Conservation (phyloP, 2,113 vertebrate genomes). For the Oryzias javanicus region DNA sequence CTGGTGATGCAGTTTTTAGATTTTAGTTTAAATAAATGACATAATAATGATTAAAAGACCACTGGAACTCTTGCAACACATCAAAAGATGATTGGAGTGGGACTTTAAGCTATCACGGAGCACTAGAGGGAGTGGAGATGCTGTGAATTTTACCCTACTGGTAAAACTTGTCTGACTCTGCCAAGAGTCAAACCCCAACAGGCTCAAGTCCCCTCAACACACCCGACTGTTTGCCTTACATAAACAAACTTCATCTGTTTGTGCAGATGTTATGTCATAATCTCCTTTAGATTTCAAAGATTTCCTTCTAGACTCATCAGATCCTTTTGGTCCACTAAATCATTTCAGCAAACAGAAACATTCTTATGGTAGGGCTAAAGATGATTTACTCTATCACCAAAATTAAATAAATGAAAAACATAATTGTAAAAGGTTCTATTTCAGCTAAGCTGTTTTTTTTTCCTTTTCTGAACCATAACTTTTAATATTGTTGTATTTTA, state of each 20-base stretch:
- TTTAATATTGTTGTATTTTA: background rate
- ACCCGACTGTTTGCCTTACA: conserved; percentile 39
- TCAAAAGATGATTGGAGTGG: background rate
- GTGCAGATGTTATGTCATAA: conserved; percentile 11
- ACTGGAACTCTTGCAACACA: background rate
- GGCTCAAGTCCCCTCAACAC: conserved; percentile 37
- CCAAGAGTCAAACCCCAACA: conserved; percentile 42
- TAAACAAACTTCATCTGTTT: conserved; percentile 37
- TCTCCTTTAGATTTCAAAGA: conserved; percentile 19
- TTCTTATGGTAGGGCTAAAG: no score
- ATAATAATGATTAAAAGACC: no score
- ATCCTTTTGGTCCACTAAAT: conserved; percentile 15
- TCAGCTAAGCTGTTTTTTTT: no score
- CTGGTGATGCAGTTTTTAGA: no score
- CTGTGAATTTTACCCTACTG: background rate
- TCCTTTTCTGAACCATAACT: background rate
- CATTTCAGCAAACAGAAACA: background rate
- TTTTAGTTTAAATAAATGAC: no score
- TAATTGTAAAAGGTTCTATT: no score
- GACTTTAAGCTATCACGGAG: background rate
- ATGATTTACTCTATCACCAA: no score
- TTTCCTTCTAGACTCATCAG: conserved; percentile 23
- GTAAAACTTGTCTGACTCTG: conserved; percentile 13
- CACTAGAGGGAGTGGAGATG: background rate
- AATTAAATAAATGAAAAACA: no score